These are phyloP conservation scores for Helarctos malayanus DNA, from an alignment of 2,797 vertebrate species.

Conservation along the genomic window DNA sequence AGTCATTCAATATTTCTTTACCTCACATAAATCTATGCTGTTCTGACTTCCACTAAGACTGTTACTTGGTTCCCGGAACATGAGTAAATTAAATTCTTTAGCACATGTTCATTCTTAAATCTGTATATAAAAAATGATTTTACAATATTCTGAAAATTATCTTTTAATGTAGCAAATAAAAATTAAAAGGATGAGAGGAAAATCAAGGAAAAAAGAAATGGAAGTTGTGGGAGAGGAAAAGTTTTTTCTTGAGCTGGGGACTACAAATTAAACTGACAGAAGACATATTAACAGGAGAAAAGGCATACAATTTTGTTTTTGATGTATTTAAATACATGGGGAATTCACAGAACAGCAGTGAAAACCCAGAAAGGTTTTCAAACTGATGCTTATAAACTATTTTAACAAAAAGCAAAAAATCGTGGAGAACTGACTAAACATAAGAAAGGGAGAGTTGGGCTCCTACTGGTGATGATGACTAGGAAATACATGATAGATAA, in stretches of 20 bases:
- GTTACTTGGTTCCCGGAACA: not conserved
- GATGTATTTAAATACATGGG: not conserved
- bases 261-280: not conserved
- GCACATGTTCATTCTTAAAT: not conserved
- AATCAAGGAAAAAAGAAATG: conserved; percentile 11
- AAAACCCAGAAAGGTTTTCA: not conserved
- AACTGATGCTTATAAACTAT: not conserved
- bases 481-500: not conserved
- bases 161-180: conserved; percentile 36
- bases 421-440: not conserved
- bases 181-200: not conserved
- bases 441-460: not conserved
- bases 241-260: not conserved
- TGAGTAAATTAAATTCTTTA: conserved; percentile 1
- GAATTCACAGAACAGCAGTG: not conserved
- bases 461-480: not conserved
- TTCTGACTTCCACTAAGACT: conserved; percentile 5
- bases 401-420: not conserved
- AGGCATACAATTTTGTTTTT: not conserved
- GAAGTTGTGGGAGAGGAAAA: not conserved
- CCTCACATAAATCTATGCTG: not conserved
- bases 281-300: not conserved
- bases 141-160: conserved; percentile 39
- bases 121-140: not conserved
- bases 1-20: not conserved